Base-by-base conservation (phyloP, 2,113 vertebrate species). In the Illadopsis cleaveri region DNA sequence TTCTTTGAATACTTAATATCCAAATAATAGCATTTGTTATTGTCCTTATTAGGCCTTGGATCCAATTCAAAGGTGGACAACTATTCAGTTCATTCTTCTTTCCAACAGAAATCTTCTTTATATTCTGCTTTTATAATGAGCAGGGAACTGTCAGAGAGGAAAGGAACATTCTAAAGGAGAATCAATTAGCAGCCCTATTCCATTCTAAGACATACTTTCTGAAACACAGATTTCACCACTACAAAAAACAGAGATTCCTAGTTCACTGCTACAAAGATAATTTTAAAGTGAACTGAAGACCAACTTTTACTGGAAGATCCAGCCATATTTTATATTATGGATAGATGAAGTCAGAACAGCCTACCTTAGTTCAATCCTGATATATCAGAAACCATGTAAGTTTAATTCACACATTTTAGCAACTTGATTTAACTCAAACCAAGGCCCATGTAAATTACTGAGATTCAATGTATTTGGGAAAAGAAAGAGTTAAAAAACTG, bases 21-120 rank as follows among this genome's bases (percentile, higher is more conserved):
- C 82, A 97, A 97, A 93, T 90, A 88, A 96, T 28, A 96, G 82
- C 71, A 95, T 82, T 71, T 77, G 88, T 94, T 95, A 94, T 94
- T 97, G 88, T 86, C 93, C 69, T 95, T 89, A 95, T 84, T 82
- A 96, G 70, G 73, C 70, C 73, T 92, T 86, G 85, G 62, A 81
- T 90, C 58, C 45, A 96, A 81, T 96, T 95, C 96, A 97, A 93
- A 77, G 86, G 69, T 82, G 95, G 62, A 62, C 70, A 93, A 82
- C 73, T 80, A 92, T 50, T 93, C 71, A 96, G 87, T 66, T 56
- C 65, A 40, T 84, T 96, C 35, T 86, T 79, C 37, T 64, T 81
- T 80, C 80, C 70, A 93, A 83, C 10, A 88, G 61, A 89, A 94
- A 65, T 69, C 81, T 89, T 81, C 57, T 96, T 82, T 96, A 81